Base-by-base conservation (phyloP, 2,888 invertebrate species). In the Brachypalpus laphriformis region DNA sequence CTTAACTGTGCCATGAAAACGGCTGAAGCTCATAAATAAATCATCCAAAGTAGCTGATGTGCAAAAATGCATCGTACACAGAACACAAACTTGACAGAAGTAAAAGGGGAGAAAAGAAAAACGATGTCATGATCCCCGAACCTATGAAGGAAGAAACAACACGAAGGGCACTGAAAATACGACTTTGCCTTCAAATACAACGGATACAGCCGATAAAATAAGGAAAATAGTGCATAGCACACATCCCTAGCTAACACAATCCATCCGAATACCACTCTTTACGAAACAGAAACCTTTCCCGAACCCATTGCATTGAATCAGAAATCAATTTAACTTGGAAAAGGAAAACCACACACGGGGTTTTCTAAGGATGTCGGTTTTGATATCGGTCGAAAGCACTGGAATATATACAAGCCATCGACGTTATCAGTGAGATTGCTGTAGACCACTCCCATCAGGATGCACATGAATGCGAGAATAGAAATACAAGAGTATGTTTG, bases 1-100 rank as follows among this genome's bases (percentile, higher is more conserved):
- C 40, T 40, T 14, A 40, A 40, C 14, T 34, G 20, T n/a, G 0
- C 31, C 28, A 7, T 1, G 56, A 14, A 51, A 65, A 78, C 71
- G 31, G 16, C 14, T 51, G 9, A 22, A 45, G 22, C 63, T 70
- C 70, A 82, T 82, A 70, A 70, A 76, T 76, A 82, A 76, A 76
- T n/a, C 81, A 82, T 75, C 37, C n/a, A 9, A 70, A 70, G 61
- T 63, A 82, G 70, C 25, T 63, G 81, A 82, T 76, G 81, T 68
- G 42, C 47, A 76, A 76, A 82, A 76, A 54, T 71, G 54, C 70
- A 56, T 45, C 22, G 22, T 34, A 49, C 31, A 59, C 9, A 57
- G n/a, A 28, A 40, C 16, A 40, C 7, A 34, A 51, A 28, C 9
- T 37, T 9, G 22, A 1, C 2, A 16, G 1, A 37, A 2, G 34